Conservation (phyloP, 2,113 vertebrate genomes). For the Pseudois nayaur region DNA sequence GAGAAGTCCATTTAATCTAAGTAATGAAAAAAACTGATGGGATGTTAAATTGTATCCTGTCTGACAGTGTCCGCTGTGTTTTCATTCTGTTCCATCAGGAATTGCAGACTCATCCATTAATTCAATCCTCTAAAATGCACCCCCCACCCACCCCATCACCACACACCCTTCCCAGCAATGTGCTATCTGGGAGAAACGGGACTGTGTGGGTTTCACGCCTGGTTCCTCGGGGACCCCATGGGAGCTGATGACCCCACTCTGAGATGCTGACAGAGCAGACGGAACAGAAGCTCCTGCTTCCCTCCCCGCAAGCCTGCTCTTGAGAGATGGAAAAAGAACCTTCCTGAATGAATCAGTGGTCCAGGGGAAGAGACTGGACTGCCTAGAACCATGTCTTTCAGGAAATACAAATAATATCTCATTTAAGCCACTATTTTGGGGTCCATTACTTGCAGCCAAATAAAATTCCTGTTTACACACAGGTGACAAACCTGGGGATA, state of each 20-base stretch:
- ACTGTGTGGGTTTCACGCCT: neutral
- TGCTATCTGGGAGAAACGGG: neutral
- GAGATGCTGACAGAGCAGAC: neutral
- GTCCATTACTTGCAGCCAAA: neutral
- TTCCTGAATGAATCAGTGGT: neutral
- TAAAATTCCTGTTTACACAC: neutral
- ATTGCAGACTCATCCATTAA: too few relatives aligned
- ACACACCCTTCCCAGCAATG: accelerated
- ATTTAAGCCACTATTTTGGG: neutral
- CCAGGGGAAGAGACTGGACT: neutral
- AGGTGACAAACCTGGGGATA: neutral
- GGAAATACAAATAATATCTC: neutral
- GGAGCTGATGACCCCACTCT: neutral
- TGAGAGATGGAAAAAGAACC: neutral
- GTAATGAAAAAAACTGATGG: neutral
- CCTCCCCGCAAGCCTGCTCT: neutral
- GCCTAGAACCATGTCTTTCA: neutral
- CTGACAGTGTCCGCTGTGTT: neutral
- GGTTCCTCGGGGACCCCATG: accelerated
- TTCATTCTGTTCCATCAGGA: neutral
- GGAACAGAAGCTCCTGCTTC: neutral
- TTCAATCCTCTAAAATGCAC: neutral
- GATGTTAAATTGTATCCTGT: neutral
- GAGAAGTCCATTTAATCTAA: neutral
- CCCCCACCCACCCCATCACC: accelerated